Evolutionary conservation across 2,888 invertebrate species (phyloP).

Genomic region (Athalia rosae): DNA sequence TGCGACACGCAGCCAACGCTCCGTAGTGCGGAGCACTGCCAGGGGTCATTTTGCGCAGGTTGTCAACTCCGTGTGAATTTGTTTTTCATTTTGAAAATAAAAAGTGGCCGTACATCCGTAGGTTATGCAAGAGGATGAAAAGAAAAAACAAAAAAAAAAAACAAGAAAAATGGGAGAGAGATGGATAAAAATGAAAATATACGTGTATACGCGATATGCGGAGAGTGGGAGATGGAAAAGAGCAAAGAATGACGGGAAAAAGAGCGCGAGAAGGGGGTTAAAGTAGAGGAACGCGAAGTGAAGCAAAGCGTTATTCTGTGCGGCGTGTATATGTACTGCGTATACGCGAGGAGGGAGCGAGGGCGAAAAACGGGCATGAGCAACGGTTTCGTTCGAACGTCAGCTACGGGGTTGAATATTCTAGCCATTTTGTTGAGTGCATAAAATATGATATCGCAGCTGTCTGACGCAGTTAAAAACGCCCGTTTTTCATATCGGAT

Average conservation of each 20-base stretch:
- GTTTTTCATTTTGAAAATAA: background rate
- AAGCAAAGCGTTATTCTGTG: background rate
- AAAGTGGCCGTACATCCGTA: too few species aligned
- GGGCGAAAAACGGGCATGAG: conserved; percentile 56
- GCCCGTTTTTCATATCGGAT: conserved; percentile 25
- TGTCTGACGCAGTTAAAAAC: conserved; percentile 57
- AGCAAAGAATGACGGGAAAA: background rate
- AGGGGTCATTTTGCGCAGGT: background rate
- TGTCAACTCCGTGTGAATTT: conserved; percentile 11
- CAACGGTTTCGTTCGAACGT: conserved; percentile 55
- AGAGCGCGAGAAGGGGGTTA: background rate
- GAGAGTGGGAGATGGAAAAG: background rate
- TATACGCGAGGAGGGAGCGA: conserved; percentile 14
- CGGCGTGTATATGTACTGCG: background rate
- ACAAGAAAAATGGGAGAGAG: background rate
- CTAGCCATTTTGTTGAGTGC: conserved; percentile 55
- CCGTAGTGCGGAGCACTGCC: background rate
- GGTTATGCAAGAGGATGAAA: background rate
- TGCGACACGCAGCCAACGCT: conserved; percentile 22
- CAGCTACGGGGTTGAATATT: conserved; percentile 48
- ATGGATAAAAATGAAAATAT: background rate
- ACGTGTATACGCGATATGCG: too few species aligned
- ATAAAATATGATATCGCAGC: conserved; percentile 59
- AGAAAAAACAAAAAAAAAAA: background rate
- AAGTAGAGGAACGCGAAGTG: background rate